Evolutionary conservation across 2,113 vertebrate species (phyloP).

Genomic region (Gymnogyps californianus): DNA sequence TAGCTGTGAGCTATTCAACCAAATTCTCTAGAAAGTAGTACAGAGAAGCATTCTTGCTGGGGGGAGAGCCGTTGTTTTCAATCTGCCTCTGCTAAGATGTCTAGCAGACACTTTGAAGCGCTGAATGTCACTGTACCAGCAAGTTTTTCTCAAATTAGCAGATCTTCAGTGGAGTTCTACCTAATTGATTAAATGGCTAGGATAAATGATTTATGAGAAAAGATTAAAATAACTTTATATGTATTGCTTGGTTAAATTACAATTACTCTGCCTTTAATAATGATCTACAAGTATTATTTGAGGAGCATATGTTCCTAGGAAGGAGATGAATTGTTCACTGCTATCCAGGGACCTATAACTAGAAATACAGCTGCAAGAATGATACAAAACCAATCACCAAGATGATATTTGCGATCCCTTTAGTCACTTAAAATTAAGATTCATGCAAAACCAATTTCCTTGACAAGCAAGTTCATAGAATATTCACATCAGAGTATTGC

Average conservation of each 20-base stretch:
- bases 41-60: background rate
- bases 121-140: background rate
- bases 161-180: background rate
- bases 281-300: background rate
- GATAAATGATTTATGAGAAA: conserved; percentile 48
- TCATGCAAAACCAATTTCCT: conserved; percentile 29
- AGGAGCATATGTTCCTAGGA: conserved; percentile 27
- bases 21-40: background rate
- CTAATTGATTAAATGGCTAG: conserved; percentile 6
- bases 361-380: conserved; percentile 5
- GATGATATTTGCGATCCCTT: conserved; percentile 3
- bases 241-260: conserved; percentile 24
- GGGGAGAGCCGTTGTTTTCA: background rate
- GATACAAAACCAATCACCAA: background rate
- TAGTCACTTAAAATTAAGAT: conserved; percentile 38
- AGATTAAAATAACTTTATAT: conserved; percentile 18
- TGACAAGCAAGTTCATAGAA: background rate
- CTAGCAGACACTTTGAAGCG: background rate
- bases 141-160: background rate
- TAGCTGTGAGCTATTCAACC: background rate
- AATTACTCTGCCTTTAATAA: conserved; percentile 37
- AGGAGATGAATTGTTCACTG: conserved; percentile 29
- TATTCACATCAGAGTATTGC: background rate
- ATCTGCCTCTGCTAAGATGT: background rate
- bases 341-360: conserved; percentile 29